phyloP scores from a whole-genome alignment of 1,140 invertebrate genomes.

The Eumeta japonica region DNA sequence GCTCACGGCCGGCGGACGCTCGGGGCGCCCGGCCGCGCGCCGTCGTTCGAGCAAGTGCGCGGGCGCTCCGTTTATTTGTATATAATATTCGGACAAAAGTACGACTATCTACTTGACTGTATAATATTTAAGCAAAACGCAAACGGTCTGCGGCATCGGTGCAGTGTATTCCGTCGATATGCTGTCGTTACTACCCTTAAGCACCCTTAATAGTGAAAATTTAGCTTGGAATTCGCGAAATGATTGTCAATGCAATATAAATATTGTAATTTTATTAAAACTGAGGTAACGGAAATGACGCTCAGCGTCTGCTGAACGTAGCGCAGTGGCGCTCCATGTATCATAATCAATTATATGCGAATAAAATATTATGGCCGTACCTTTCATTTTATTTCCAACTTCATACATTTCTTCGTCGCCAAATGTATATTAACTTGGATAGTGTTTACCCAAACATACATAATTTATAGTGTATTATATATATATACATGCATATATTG shows the following conservation, averaged over 20 bases:
- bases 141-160: constrained; percentile 32
- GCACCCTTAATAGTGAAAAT: constrained; percentile 53
- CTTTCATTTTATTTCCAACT: constrained; percentile 20
- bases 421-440: no score
- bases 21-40: constrained; percentile 15
- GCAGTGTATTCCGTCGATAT: constrained; percentile 23
- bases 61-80: constrained; percentile 36
- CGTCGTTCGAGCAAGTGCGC: no score
- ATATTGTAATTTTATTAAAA: constrained; percentile 40
- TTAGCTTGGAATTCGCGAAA: constrained; percentile 46
- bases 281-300: constrained; percentile 21
- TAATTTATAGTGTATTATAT: no score
- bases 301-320: constrained; percentile 23
- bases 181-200: constrained; percentile 41
- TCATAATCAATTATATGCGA: constrained; percentile 56
- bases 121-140: constrained; percentile 50
- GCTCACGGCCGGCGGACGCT: not conserved
- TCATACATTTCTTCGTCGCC: no score
- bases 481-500: no score
- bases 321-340: constrained; percentile 45
- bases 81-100: constrained; percentile 50
- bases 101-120: constrained; percentile 49
- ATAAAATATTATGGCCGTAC: constrained; percentile 53
- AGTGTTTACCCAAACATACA: no score
- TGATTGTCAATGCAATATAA: constrained; percentile 47